phyloP scores from a whole-genome alignment of 2,888 invertebrate genomes.

The Cynaeus angustus region DNA sequence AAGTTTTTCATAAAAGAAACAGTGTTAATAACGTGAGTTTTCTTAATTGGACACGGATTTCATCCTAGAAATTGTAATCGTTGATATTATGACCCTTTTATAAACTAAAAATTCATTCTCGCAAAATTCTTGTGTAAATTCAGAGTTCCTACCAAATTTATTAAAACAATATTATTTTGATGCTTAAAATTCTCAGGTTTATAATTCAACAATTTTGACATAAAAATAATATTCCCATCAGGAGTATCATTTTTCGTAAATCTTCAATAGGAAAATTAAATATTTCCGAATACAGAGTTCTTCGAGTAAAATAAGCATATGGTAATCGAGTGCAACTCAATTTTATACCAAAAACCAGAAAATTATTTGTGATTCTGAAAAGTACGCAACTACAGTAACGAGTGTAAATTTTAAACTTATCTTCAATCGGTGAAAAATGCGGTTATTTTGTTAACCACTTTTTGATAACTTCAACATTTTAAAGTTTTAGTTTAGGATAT shows the following conservation, averaged over 20 bases:
- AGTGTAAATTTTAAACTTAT: neutral
- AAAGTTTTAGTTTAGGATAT: conserved; percentile 4
- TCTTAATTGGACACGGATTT: neutral
- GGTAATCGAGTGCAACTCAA: neutral
- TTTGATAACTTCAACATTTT: neutral
- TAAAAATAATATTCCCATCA: neutral
- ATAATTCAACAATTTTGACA: neutral
- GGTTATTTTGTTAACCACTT: conserved; percentile 9
- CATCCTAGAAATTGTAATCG: conserved; percentile 3
- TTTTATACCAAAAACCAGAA: neutral
- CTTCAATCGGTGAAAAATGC: neutral
- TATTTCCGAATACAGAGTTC: neutral
- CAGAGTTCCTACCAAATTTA: neutral
- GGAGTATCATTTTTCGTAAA: neutral
- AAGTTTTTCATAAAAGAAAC: neutral
- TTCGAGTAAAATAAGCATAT: neutral
- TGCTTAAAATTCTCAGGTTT: neutral
- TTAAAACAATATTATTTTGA: neutral
- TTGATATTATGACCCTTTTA: neutral
- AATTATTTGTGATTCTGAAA: conserved; percentile 1
- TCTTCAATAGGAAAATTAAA: neutral
- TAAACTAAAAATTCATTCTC: neutral
- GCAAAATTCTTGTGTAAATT: neutral
- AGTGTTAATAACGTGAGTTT: conserved; percentile 1
- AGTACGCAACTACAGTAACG: too few species aligned